Base-by-base conservation (phyloP, 1,140 invertebrate species). In the Solenopsis invicta region DNA sequence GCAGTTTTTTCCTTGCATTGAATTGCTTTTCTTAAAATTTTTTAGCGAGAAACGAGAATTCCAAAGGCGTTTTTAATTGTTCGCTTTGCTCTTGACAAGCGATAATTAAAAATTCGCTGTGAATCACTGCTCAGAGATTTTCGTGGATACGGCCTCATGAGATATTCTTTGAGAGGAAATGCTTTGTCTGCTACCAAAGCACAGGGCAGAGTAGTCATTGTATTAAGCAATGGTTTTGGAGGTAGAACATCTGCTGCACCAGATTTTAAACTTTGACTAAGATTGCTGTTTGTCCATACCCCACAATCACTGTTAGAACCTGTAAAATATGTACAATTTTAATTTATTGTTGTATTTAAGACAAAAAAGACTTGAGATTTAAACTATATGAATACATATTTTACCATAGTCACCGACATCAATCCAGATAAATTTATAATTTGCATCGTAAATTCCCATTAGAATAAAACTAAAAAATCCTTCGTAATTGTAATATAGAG, bases 371-470 rank as follows among this genome's bases (percentile, higher is more conserved):
- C 18, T 37, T 54, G 4, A 74, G 4, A 56, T 54, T 29, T 4
- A 72, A 34, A 50, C 24, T 54, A 74, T 21, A 29, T 0, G 9
- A 37, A 74, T n/a, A 74, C 24, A 21, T 12, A 34, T 29, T 29
- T 56, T 74, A 74, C 50, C 71, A 74, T 74, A 74, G 34, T 74
- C 29, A 74, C 64, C 64, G 2, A 81, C 48, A 69, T 81, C 64
- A 81, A 81, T 54, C 45, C 48, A 81, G 2, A 81, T 69, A 77
- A 67, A 85, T 64, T 85, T 85, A 18, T 76, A 77, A 77, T 84
- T 45, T 18, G 80, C 72, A 62, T 86, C 75, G 21, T 82, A 67
- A n/a, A 88, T 52, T 62, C 59, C 69, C 61, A 84, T 74, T 50
- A 72, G 29, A 16, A 84, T 45, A 45, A 88, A 77, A 34, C 87